Percentiles rank a stretch among this genome's conserved stretches.
phyloP scores from a whole-genome alignment of 1,140 invertebrate genomes.

The Solenopsis invicta region DNA sequence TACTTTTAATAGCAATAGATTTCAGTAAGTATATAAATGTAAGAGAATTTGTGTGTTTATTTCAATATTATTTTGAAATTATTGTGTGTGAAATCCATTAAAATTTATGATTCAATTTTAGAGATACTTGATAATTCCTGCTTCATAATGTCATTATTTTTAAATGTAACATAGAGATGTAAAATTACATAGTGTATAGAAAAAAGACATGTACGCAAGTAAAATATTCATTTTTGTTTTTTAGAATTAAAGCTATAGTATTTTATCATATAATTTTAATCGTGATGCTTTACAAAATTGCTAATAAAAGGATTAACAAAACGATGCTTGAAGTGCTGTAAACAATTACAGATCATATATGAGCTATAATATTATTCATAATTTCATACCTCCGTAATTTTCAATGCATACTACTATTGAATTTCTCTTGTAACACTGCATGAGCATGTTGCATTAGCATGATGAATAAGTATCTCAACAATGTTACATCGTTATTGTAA shows the following conservation, averaged over 20 bases:
- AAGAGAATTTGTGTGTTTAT: not conserved
- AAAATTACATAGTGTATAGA: not conserved
- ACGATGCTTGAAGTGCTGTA: not conserved
- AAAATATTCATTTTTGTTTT: not conserved
- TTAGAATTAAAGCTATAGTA: not conserved
- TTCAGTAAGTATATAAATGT: not conserved
- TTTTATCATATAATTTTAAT: not conserved
- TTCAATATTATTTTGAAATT: not conserved
- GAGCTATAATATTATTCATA: not conserved
- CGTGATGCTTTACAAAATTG: not conserved
- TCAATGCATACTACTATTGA: not conserved
- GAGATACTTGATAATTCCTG: not conserved
- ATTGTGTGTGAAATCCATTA: not conserved
- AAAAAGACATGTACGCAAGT: not conserved
- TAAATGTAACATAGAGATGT: not conserved
- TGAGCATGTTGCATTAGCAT: not conserved
- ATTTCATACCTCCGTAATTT: constrained; percentile 20
- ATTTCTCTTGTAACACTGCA: not conserved
- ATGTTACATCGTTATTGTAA: not conserved
- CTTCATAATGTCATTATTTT: not conserved
- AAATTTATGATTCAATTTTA: not conserved
- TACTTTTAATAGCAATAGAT: not conserved
- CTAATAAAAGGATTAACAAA: not conserved
- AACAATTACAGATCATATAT: not conserved
- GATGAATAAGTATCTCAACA: not conserved